phyloP scores from a whole-genome alignment of 2,113 vertebrate species.

The Apaloderma vittatum region DNA sequence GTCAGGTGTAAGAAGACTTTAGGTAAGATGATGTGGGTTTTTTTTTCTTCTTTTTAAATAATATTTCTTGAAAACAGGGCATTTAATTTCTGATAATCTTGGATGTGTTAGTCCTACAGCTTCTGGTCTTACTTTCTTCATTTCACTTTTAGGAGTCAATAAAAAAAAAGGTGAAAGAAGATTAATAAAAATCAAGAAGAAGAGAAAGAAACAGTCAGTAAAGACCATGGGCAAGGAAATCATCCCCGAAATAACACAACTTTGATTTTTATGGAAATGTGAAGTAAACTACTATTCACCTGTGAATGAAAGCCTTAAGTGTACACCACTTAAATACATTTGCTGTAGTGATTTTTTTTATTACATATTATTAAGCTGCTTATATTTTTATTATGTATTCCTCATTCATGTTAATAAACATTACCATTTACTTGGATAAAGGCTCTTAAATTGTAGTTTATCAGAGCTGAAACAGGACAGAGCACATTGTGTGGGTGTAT shows the following conservation, averaged over 20 bases:
- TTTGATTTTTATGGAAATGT: neutral
- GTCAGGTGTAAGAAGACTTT: neutral
- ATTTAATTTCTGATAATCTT: neutral
- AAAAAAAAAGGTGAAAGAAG: constrained; percentile 33
- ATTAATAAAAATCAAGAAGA: constrained; percentile 72
- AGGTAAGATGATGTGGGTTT: neutral
- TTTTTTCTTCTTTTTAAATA: neutral
- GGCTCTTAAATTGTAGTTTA: neutral
- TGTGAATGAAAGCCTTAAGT: constrained; percentile 20
- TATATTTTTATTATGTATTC: constrained; percentile 34
- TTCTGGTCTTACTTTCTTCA: neutral
- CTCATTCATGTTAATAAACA: constrained; percentile 2
- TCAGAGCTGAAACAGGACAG: neutral
- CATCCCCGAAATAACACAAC: constrained; percentile 26
- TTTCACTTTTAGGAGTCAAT: constrained; percentile 68
- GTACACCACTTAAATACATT: neutral
- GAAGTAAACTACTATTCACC: neutral
- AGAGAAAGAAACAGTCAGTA: constrained; percentile 59
- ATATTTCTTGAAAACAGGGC: neutral
- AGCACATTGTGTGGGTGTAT: neutral
- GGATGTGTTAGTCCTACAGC: neutral
- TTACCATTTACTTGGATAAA: neutral
- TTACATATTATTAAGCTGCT: constrained; percentile 19
- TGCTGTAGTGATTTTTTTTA: constrained; percentile 23
- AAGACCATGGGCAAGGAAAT: neutral